Percentiles rank a stretch among this genome's conserved stretches.
These are phyloP conservation scores for Oplegnathus fasciatus DNA, from an alignment of 2,113 vertebrate species.

Conservation along the genomic window DNA sequence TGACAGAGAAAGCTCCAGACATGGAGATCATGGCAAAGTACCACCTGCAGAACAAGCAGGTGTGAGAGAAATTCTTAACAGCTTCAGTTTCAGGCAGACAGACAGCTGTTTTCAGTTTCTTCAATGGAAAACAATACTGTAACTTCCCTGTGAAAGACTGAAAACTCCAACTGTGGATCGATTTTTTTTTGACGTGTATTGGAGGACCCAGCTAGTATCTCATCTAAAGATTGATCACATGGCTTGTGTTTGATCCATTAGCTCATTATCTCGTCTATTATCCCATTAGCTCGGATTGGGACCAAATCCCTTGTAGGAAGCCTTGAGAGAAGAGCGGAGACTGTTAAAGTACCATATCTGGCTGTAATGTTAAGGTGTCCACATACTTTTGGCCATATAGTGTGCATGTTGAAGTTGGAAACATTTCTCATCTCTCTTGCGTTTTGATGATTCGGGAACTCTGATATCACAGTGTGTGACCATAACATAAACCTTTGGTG, in stretches of 20 bases:
- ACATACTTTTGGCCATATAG: too few relatives aligned
- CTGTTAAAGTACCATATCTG: too few relatives aligned
- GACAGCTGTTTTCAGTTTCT: not conserved
- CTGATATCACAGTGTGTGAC: not conserved
- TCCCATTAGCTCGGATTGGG: too few relatives aligned
- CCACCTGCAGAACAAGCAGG: constrained; percentile 86
- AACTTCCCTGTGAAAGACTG: not conserved
- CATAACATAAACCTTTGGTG: not conserved
- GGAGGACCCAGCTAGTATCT: not conserved
- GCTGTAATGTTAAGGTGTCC: too few relatives aligned
- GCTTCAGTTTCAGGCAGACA: not conserved
- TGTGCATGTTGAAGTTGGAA: not conserved
- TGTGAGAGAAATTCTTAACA: not conserved
- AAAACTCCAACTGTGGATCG: not conserved
- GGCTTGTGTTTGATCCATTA: not conserved
- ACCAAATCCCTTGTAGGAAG: too few relatives aligned
- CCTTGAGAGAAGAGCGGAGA: too few relatives aligned
- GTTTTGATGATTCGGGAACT: too few relatives aligned
- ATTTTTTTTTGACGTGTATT: not conserved
- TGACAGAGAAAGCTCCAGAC: constrained; percentile 96
- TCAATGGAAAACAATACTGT: not conserved
- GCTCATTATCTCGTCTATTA: too few relatives aligned
- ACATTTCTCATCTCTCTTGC: too few relatives aligned
- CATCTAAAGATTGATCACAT: not conserved
- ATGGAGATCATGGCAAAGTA: constrained; percentile 97